phyloP scores from a whole-genome alignment of 2,113 vertebrate genomes.

The Paramisgurnus dabryanus region DNA sequence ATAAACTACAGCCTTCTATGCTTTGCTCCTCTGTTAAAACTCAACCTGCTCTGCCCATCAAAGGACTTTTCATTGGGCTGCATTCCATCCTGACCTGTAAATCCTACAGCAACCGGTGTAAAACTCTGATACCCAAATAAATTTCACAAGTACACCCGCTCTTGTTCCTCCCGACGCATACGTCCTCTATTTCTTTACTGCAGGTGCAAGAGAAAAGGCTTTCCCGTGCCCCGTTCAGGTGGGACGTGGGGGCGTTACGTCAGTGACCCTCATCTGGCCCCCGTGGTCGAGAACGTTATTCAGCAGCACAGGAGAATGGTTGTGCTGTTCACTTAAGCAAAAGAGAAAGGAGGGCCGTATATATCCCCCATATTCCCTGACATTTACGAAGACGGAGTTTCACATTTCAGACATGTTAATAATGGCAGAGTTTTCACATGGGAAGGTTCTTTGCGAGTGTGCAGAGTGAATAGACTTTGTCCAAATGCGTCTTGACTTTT shows the following conservation, averaged over 20 bases:
- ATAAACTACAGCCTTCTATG: slow-evolving; percentile 66
- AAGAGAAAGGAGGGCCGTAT: slow-evolving; percentile 56
- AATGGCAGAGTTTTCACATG: slow-evolving; percentile 63
- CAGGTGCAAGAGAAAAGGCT: slow-evolving; percentile 55
- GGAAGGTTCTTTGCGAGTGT: slow-evolving; percentile 33
- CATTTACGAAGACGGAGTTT: slow-evolving; percentile 64
- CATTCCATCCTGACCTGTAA: slow-evolving; percentile 74
- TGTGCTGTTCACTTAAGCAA: slow-evolving; percentile 46
- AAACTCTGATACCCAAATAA: slow-evolving; percentile 73
- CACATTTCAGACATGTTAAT: slow-evolving; percentile 63
- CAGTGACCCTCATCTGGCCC: slow-evolving; percentile 48
- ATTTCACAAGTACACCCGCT: slow-evolving; percentile 65
- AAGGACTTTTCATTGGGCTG: slow-evolving; percentile 69
- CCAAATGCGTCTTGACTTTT: slow-evolving; percentile 66
- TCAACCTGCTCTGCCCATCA: slow-evolving; percentile 67
- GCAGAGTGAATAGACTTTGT: slow-evolving; percentile 41
- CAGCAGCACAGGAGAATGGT: not conserved
- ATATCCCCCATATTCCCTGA: slow-evolving; percentile 64
- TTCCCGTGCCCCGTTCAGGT: slow-evolving; percentile 26
- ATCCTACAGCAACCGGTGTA: slow-evolving; percentile 69
- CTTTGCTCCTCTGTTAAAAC: slow-evolving; percentile 64
- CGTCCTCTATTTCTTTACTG: slow-evolving; percentile 43
- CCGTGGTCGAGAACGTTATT: slow-evolving; percentile 18
- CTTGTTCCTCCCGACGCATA: slow-evolving; percentile 34
- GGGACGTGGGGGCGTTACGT: slow-evolving; percentile 45